Conservation (phyloP, 1,140 invertebrate genomes). For the Spodoptera litura region DNA sequence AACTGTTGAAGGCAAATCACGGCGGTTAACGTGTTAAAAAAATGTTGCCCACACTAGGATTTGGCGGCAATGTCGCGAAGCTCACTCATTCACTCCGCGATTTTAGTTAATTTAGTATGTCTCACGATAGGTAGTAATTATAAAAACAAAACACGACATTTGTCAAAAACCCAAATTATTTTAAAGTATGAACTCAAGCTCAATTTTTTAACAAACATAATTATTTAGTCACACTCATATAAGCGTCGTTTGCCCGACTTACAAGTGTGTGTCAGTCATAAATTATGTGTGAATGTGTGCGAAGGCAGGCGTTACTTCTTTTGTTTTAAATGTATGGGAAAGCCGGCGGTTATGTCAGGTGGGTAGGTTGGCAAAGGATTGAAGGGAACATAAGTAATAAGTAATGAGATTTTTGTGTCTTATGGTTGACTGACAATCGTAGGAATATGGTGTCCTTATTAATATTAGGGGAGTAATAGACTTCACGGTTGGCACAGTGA, state of each 20-base stretch:
- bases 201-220: background rate
- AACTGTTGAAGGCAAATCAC: no score
- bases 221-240: background rate
- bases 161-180: no score
- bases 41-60: no score
- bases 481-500: no score
- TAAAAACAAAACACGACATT: background rate
- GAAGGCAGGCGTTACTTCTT: background rate
- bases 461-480: no score
- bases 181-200: no score
- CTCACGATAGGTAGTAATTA: background rate
- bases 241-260: background rate
- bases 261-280: background rate
- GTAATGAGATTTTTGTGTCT: background rate
- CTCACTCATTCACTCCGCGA: no score
- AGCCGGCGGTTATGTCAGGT: constrained; percentile 9
- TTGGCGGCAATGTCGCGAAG: no score
- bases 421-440: background rate
- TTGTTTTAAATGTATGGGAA: constrained; percentile 38
- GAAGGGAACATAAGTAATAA: background rate
- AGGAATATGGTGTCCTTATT: background rate
- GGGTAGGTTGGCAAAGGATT: background rate
- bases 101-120: no score
- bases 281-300: constrained; percentile 9
- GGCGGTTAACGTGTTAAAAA: no score